Conservation (phyloP, 2,797 vertebrate species). For the Cephalopachus bancanus region DNA sequence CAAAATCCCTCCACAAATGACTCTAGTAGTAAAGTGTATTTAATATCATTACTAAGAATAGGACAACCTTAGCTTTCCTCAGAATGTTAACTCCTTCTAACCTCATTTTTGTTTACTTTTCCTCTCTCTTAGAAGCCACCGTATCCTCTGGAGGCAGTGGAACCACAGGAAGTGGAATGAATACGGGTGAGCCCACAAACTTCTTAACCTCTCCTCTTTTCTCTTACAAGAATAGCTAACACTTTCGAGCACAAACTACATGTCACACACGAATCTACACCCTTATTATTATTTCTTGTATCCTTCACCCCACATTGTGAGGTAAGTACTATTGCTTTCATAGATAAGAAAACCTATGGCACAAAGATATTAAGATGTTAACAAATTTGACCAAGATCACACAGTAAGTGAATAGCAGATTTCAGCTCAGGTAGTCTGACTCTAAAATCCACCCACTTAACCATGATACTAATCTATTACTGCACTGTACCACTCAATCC, state of each 20-base stretch:
- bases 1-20: neutral
- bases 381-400: neutral
- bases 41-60: neutral
- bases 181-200: neutral
- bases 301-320: neutral
- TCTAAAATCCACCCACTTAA: neutral
- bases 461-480: neutral
- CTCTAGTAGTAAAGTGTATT: neutral
- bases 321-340: neutral
- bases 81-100: neutral
- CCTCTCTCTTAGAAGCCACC: neutral
- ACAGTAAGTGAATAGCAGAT: neutral
- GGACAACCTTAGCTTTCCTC: neutral
- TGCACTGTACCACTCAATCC: neutral
- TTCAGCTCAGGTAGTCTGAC: neutral
- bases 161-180: neutral
- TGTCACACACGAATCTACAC: neutral
- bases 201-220: neutral
- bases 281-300: neutral
- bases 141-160: neutral
- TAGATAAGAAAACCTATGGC: neutral
- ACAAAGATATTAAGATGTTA: neutral
- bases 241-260: neutral
- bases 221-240: neutral
- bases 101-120: neutral